Percentiles rank a stretch among this genome's conserved stretches.
Evolutionary conservation across 2,113 vertebrate genomes (phyloP).

Genomic region (Felis chaus): DNA sequence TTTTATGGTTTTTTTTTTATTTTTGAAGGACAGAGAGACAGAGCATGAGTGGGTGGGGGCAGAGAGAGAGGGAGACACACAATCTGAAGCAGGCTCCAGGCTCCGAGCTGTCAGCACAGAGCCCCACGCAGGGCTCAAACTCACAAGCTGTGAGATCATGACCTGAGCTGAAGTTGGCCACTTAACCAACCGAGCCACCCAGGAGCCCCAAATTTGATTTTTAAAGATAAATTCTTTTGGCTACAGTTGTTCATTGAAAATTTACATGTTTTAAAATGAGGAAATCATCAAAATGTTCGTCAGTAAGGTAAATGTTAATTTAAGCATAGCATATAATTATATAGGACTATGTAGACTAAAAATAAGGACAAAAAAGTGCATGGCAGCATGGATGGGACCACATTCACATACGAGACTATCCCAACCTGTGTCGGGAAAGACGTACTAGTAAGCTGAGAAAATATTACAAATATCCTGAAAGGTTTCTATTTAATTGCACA

Average conservation of each 20-base stretch:
- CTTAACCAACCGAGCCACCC: too few relatives aligned
- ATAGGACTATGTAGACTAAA: background rate
- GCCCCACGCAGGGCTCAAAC: too few relatives aligned
- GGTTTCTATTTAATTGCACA: background rate
- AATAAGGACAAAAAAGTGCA: background rate
- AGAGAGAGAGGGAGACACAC: too few relatives aligned
- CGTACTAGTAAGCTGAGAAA: background rate
- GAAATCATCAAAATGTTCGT: background rate
- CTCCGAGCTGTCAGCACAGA: too few relatives aligned
- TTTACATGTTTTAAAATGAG: background rate
- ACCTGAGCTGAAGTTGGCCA: too few relatives aligned
- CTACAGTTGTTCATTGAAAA: background rate
- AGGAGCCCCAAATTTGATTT: background rate
- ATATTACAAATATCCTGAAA: background rate
- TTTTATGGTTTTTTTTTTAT: too few relatives aligned
- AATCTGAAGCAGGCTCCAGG: too few relatives aligned
- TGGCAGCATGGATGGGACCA: background rate
- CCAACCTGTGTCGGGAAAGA: background rate
- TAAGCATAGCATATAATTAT: background rate
- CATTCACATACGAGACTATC: background rate
- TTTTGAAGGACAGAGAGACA: too few relatives aligned
- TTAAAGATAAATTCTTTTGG: background rate
- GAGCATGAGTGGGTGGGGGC: too few relatives aligned
- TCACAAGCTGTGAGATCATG: too few relatives aligned
- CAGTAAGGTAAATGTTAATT: background rate